A percentile compares a stretch with the other conserved stretches of the same genome.
Conservation (phyloP, 2,113 vertebrate genomes). For the Catharus bicknelli region DNA sequence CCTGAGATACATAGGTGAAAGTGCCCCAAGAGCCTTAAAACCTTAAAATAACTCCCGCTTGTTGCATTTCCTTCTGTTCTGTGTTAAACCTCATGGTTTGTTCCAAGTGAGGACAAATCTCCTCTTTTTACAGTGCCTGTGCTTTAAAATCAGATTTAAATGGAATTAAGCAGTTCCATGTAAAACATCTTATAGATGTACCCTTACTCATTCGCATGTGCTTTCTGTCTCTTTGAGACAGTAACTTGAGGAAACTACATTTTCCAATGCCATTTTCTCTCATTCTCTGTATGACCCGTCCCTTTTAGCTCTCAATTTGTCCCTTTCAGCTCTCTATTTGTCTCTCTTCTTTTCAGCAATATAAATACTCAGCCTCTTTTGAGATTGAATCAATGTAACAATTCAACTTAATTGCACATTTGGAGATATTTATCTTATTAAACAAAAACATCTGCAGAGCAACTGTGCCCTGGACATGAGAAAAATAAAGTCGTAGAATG, state of each 20-base stretch:
- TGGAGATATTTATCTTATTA: background rate
- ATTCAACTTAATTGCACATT: background rate
- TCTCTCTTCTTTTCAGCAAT: background rate
- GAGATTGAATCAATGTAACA: background rate
- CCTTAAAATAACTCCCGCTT: background rate
- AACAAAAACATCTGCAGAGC: background rate
- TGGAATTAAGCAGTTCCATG: background rate
- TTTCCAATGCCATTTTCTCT: background rate
- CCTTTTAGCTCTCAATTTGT: background rate
- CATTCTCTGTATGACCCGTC: background rate
- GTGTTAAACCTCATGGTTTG: background rate
- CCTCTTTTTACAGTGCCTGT: background rate
- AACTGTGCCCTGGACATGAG: background rate
- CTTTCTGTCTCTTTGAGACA: background rate
- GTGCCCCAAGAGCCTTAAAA: background rate
- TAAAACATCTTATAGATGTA: background rate
- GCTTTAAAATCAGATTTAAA: background rate
- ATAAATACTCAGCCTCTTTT: background rate
- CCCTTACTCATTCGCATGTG: background rate
- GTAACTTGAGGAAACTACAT: background rate
- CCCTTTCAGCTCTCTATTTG: background rate
- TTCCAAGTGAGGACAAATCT: background rate
- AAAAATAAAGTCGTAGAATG: background rate
- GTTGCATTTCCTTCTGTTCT: background rate
- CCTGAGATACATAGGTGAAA: background rate